These are phyloP conservation scores for Paracyprichromis sp. DNA, from an alignment of 2,113 vertebrate species.

Conservation along the genomic window DNA sequence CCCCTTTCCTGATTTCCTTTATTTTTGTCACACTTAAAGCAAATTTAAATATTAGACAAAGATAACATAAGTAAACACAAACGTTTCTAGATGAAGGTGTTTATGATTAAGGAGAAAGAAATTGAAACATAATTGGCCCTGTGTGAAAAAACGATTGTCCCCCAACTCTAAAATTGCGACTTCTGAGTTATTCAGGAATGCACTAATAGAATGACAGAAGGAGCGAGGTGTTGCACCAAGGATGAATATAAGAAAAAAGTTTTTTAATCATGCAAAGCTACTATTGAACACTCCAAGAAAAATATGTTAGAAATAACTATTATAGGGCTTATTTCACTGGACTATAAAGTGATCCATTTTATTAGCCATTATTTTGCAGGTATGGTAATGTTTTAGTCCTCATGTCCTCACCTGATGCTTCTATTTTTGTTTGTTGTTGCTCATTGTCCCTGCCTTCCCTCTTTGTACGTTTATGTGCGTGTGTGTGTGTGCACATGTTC, in stretches of 20 bases:
- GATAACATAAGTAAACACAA: not conserved
- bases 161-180: not conserved
- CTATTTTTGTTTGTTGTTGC: not conserved
- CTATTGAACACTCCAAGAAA: not conserved
- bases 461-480: not conserved
- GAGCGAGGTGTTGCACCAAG: not conserved
- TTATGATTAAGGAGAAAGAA: not conserved
- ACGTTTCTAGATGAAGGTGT: not conserved
- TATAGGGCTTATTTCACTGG: not conserved
- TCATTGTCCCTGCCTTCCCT: not conserved
- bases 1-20: not conserved
- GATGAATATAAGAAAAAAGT: not conserved
- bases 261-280: not conserved
- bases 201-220: not conserved
- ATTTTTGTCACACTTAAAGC: not conserved
- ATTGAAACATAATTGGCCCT: not conserved
- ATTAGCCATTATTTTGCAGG: not conserved
- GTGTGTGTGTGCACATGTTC: not conserved
- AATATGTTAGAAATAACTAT: not conserved
- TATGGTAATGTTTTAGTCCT: not conserved
- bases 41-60: not conserved
- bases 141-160: not conserved
- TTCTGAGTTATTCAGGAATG: not conserved
- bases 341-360: not conserved
- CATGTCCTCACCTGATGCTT: not conserved